These are phyloP conservation scores for Spongilla lacustris DNA, from an alignment of 37 sponge, comb jelly and placozoan species.

Conservation along the genomic window DNA sequence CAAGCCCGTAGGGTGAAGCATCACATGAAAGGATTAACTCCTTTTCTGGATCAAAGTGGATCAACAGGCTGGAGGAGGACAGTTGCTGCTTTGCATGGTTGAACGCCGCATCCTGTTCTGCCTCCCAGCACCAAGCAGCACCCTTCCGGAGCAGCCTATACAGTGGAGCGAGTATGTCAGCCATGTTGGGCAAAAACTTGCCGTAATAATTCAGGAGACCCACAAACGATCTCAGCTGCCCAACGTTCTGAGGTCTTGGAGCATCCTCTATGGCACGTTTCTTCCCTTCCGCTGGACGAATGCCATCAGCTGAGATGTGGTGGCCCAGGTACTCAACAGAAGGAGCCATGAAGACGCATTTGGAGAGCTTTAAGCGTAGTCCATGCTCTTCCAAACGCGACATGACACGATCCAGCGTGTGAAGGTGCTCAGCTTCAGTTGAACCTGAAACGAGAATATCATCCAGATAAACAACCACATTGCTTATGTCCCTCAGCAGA, in stretches of 20 bases:
- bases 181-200: too few species aligned
- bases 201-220: too few species aligned
- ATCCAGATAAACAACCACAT: constrained; percentile 3
- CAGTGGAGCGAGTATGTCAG: background rate
- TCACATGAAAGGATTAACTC: constrained; percentile 8
- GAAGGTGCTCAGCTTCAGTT: background rate
- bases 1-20: constrained; percentile 47
- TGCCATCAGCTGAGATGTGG: too few species aligned
- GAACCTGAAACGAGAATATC: constrained; percentile 28
- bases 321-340: too few species aligned
- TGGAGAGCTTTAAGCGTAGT: background rate
- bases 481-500: background rate
- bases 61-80: background rate
- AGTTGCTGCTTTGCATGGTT: background rate
- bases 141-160: background rate
- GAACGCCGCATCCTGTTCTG: background rate
- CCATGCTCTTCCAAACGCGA: constrained; percentile 17
- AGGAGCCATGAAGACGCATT: too few species aligned
- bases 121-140: background rate
- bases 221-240: too few species aligned
- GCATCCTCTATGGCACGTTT: too few species aligned
- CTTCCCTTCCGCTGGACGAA: too few species aligned
- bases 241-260: too few species aligned
- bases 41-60: constrained; percentile 18
- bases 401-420: background rate